Percentiles rank a stretch among this genome's conserved stretches.
phyloP scores from a whole-genome alignment of 2,113 vertebrate genomes.

The Sialia sialis region DNA sequence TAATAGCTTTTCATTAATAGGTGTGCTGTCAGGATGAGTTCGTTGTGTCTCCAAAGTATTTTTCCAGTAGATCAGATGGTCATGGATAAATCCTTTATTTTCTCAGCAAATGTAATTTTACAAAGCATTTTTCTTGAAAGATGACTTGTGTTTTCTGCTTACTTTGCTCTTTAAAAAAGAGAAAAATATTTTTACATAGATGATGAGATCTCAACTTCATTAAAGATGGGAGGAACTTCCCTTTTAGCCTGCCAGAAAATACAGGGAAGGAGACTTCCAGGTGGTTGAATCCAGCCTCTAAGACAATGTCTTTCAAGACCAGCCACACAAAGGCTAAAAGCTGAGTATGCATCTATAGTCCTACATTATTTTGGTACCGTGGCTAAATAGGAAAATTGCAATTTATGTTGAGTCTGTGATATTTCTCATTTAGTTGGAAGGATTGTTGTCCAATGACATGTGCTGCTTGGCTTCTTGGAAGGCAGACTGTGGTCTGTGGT shows the following conservation, averaged over 20 bases:
- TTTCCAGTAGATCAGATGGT: rapidly evolving
- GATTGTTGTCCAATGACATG: background rate
- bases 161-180: background rate
- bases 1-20: background rate
- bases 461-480: background rate
- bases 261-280: background rate
- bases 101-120: background rate
- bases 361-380: background rate
- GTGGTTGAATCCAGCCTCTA: background rate
- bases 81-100: background rate
- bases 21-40: background rate
- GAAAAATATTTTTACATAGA: background rate
- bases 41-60: background rate
- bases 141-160: background rate
- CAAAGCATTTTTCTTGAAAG: background rate
- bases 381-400: background rate
- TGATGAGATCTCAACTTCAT: background rate
- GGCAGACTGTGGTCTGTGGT: background rate
- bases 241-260: background rate
- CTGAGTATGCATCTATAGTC: background rate
- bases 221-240: background rate
- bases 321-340: background rate
- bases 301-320: background rate
- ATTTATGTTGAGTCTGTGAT: background rate
- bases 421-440: background rate